phyloP scores from a whole-genome alignment of 1,140 invertebrate genomes.

The Liolophura sinensis region DNA sequence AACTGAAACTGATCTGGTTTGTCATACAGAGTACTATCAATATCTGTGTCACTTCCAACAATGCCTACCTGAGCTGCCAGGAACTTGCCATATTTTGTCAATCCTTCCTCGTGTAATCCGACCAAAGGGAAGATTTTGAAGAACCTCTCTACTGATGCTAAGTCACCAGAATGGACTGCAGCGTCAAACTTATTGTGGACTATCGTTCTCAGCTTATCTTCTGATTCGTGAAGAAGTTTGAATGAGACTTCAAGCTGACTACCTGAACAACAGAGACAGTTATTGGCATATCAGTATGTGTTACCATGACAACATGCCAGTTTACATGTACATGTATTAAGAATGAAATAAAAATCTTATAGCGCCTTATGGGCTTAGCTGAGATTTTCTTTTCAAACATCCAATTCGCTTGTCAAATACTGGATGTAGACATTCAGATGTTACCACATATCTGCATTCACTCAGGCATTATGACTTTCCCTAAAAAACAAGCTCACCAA shows the following conservation, averaged over 20 bases:
- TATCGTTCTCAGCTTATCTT: constrained; percentile 73
- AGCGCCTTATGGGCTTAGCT: not conserved
- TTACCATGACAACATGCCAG: not conserved
- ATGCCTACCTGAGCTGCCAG: constrained; percentile 68
- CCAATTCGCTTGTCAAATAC: no score
- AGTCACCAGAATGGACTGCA: constrained; percentile 85
- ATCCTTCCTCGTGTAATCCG: constrained; percentile 87
- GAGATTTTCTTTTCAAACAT: no score
- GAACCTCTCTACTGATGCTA: constrained; percentile 88
- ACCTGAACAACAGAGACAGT: constrained; percentile 62
- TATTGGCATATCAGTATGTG: no score
- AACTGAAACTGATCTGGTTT: not conserved
- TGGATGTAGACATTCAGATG: no score
- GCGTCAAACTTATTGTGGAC: constrained; percentile 87
- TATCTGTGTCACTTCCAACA: not conserved
- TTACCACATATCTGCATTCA: no score
- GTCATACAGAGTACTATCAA: not conserved
- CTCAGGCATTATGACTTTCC: no score
- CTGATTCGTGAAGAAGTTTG: constrained; percentile 81
- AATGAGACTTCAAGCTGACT: constrained; percentile 77
- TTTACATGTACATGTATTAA: no score
- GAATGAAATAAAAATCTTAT: not conserved
- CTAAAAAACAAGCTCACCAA: no score
- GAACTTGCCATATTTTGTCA: constrained; percentile 90
- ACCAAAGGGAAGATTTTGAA: constrained; percentile 98